Conservation (phyloP, 2,888 invertebrate species). For the Troglohyphantes excavatus region DNA sequence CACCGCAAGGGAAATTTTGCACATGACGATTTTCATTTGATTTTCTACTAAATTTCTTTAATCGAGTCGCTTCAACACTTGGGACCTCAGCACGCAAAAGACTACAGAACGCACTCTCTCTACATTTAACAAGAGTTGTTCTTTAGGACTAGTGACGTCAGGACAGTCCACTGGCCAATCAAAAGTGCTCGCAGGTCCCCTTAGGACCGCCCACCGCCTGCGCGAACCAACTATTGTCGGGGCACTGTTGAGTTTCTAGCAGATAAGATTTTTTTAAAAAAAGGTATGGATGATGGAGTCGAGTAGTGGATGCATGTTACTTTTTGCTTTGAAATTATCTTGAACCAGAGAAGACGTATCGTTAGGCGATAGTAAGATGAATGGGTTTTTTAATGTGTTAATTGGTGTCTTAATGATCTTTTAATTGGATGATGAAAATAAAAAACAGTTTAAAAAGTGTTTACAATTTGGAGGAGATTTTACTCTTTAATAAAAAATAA, state of each 20-base stretch:
- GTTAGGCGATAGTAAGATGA: no score
- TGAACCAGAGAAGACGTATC: no score
- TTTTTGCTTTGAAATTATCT: no score
- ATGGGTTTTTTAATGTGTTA: no score
- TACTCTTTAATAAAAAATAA: no score
- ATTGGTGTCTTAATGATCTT: no score
- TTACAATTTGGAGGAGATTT: no score
- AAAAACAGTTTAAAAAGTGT: no score
- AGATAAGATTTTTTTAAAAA: conserved; percentile 3
- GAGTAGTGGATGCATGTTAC: no score
- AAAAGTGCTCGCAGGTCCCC: background rate
- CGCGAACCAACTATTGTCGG: background rate
- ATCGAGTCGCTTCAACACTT: background rate
- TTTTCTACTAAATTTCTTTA: background rate
- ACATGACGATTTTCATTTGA: conserved; percentile 16
- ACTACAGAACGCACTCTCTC: conserved; percentile 16
- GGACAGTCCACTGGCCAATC: conserved; percentile 1
- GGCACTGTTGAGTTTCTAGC: conserved; percentile 2
- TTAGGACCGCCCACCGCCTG: conserved; percentile 18
- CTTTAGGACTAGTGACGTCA: conserved; percentile 30
- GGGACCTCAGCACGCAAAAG: conserved; percentile 11
- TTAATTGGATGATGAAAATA: no score
- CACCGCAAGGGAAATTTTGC: background rate
- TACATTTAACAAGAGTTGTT: conserved; percentile 28
- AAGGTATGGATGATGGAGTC: no score